Conservation (phyloP, 2,113 vertebrate species). For the Oophaga pumilio region DNA sequence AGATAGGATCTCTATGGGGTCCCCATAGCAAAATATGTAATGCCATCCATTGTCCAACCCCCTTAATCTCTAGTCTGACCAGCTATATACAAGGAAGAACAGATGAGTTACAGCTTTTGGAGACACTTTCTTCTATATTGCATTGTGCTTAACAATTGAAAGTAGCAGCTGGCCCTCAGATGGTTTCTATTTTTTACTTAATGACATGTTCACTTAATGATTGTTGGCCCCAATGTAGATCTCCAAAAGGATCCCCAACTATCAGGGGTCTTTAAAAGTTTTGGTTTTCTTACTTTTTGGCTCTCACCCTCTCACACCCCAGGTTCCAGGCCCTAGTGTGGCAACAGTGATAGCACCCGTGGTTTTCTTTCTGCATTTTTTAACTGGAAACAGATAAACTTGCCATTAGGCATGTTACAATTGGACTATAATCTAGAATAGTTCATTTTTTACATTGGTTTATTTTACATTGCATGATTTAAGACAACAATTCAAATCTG, state of each 20-base stretch:
- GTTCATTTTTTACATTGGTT: no score
- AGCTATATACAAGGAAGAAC: background rate
- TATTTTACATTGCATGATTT: no score
- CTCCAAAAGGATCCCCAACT: no score
- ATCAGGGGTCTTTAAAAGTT: no score
- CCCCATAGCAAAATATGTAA: background rate
- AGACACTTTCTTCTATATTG: background rate
- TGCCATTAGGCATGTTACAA: background rate
- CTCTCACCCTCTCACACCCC: no score
- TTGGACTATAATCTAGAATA: no score
- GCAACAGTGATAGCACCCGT: no score
- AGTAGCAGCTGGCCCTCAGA: background rate
- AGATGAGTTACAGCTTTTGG: background rate
- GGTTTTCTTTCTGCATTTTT: background rate
- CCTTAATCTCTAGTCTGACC: background rate
- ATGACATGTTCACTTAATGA: background rate
- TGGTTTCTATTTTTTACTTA: background rate
- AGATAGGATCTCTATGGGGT: no score
- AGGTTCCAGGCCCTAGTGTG: no score
- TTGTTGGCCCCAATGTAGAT: no score
- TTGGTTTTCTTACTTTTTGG: no score
- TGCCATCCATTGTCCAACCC: background rate
- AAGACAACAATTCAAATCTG: no score
- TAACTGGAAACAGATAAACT: background rate
- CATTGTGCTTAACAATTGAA: background rate